Base-by-base conservation (phyloP, 2,888 invertebrate genomes). In the Apomyelois bistriatella region DNA sequence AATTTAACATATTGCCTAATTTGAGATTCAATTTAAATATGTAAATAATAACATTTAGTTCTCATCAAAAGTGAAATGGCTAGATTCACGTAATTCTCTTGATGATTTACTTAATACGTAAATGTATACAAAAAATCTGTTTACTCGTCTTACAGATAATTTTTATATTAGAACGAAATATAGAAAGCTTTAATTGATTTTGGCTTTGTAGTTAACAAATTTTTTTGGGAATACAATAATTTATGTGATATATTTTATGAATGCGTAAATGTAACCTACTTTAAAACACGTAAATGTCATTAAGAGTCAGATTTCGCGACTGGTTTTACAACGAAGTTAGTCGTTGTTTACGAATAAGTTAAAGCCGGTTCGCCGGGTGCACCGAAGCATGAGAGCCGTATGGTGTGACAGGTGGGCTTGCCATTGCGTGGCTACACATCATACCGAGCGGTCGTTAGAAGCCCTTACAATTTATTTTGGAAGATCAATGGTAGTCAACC, bases 371-470 rank as follows among this genome's bases (percentile, higher is more conserved):
- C 57, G 63, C 65, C 62, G 57, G 56, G 65, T 62, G 64, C 70
- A 28, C 48, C 28, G 48, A 30, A 28, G 38, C 48, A 49, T 38
- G 37, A 28, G 56, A 65, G 70, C 77, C 73, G 68, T 59, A 65
- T 59, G 60, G 60, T 62, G 65, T 68, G 69, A 70, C 66, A 52
- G 52, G 42, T 32, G 52, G 57, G 62, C 69, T 71, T 66, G 70
- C 71, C 74, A 66, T 76, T 59, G 78, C 79, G 76, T 76, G 72
- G 68, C 60, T 53, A 46, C 64, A 56, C 59, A 62, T 66, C 70
- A 65, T 73, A 68, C 59, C 58, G 58, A 57, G 49, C 16, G 43
- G 42, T 61, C 65, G 60, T 69, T 66, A 64, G 67, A 66, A 65
- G 65, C 64, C 66, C 67, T 65, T 65, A 59, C 61, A 68, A 65